These are phyloP conservation scores for Eospalax fontanierii DNA, from an alignment of 2,797 vertebrate species.

Conservation along the genomic window DNA sequence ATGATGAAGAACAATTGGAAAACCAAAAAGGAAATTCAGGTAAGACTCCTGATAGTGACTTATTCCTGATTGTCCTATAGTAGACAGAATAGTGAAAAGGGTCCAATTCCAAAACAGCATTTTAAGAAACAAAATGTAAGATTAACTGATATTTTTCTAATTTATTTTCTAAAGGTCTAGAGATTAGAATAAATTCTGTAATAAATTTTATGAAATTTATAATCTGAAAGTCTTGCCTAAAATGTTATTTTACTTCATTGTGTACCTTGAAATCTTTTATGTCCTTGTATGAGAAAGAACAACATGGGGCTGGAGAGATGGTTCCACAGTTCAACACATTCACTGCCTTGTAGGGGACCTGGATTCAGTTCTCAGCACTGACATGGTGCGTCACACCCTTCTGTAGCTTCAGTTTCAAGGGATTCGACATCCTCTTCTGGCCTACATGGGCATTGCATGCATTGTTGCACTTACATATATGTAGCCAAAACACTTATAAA, in stretches of 20 bases:
- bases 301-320: too few species aligned
- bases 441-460: too few species aligned
- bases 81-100: conserved; percentile 82
- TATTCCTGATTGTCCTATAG: conserved; percentile 89
- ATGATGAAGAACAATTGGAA: conserved; percentile 86
- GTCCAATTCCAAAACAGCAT: background rate
- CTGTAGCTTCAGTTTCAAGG: too few species aligned
- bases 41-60: conserved; percentile 86
- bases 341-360: too few species aligned
- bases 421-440: too few species aligned
- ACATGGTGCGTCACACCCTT: too few species aligned
- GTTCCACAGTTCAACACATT: too few species aligned
- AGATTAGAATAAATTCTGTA: background rate
- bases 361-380: too few species aligned
- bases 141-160: background rate
- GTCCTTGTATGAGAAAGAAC: background rate
- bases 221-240: background rate
- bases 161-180: background rate
- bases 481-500: too few species aligned
- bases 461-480: too few species aligned
- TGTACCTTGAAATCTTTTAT: background rate
- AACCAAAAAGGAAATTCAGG: conserved; percentile 79
- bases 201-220: background rate
- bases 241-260: background rate
- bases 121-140: background rate